Conservation (phyloP, 2,113 vertebrate genomes). For the Ctenodactylus gundi region DNA sequence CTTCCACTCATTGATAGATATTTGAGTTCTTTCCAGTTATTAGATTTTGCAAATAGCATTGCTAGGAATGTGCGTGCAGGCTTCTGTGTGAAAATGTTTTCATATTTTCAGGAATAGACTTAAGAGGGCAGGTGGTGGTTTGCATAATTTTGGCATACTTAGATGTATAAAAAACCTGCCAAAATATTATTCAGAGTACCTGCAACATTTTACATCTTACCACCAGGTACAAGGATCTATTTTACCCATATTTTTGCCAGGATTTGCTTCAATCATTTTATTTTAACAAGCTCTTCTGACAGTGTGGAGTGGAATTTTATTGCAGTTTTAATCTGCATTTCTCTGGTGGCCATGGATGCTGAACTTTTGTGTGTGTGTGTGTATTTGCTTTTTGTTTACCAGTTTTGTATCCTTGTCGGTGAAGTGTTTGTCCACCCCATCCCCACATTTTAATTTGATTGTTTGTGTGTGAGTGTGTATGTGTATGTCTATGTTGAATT, state of each 20-base stretch:
- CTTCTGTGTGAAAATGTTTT: not conserved
- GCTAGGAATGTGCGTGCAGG: not conserved
- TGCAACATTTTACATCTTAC: not conserved
- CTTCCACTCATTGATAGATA: not conserved
- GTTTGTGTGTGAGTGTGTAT: not conserved
- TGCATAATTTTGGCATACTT: not conserved
- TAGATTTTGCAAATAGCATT: not conserved
- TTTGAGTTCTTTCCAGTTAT: not conserved
- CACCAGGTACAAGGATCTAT: not conserved
- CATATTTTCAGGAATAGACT: not conserved
- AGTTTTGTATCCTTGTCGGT: not conserved
- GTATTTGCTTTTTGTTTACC: no score
- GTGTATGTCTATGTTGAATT: not conserved
- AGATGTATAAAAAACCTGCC: not conserved
- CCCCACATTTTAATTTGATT: not conserved
- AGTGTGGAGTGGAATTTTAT: not conserved
- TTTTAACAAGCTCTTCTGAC: no score
- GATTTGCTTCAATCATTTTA: no score
- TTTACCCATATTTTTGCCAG: not conserved
- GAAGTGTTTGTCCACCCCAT: not conserved
- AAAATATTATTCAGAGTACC: not conserved
- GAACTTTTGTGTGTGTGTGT: not conserved
- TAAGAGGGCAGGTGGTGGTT: not conserved
- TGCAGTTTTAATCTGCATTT: not conserved
- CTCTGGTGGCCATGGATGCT: not conserved